Evolutionary conservation across 2,888 invertebrate genomes (phyloP), one percentile per base, ranked within the genome.

Genomic region (Trichopria drosophilae): DNA sequence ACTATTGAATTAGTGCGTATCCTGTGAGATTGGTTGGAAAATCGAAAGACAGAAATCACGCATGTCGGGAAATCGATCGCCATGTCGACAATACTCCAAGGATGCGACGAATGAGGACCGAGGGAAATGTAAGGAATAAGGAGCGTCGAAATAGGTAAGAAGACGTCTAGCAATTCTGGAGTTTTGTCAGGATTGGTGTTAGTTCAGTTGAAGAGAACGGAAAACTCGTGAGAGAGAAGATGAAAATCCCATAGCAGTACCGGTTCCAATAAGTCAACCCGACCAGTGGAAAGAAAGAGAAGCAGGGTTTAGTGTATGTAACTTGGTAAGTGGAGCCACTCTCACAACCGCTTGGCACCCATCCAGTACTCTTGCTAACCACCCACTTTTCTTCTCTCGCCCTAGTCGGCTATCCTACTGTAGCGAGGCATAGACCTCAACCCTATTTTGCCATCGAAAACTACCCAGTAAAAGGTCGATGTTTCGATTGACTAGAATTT

Each of bases 261-360:
- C 18, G 51, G 53, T 48, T 61, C 59, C 63, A 64, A 66, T 64
- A 65, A 67, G 63, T 66, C 61, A 57, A 57, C 36, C 52, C 24
- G 56, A 54, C 53, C 48, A 51, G 56, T 41, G 46, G 61, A 62
- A 63, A 55, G 59, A 62, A 59, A n/a, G n/a, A n/a, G n/a, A n/a
- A n/a, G n/a, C n/a, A n/a, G 57, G 61, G 59, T 63, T 59, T 61
- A 55, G 54, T 65, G 57, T 60, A 62, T 62, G 66, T 66, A 64
- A 66, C 61, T 65, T 62, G 65, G 66, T 70, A 72, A 72, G 69
- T 70, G 69, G 68, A 67, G 67, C 66, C 66, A 68, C 68, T 69
- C 65, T 62, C 63, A 60, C 57, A 56, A 58, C 53, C 60, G 55
- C 46, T 59, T 71, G 67, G 66, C 67, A 54, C 44, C 34, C 36